Evolutionary conservation across 2,888 invertebrate genomes (phyloP).

Genomic region (Papilio gigon): DNA sequence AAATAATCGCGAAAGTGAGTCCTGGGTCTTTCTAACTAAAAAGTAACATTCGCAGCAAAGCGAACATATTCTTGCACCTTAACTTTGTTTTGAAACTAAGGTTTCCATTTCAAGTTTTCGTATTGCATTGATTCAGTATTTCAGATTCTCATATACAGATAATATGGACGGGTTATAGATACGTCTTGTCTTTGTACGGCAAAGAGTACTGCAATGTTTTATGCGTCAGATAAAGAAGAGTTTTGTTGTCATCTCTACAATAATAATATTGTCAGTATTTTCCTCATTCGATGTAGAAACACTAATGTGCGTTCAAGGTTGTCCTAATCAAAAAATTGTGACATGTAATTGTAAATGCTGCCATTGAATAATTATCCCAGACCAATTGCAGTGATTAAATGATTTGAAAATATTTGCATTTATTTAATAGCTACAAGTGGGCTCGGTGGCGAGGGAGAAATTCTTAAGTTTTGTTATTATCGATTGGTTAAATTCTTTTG

Average conservation of each 20-base stretch:
- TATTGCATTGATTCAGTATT: too few relatives aligned
- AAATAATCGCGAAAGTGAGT: too few relatives aligned
- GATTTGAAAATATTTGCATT: neutral
- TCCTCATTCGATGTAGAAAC: neutral
- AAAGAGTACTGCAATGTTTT: neutral
- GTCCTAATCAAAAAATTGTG: neutral
- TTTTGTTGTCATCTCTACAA: neutral
- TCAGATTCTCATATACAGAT: too few relatives aligned
- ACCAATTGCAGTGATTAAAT: neutral
- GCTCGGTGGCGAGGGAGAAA: conserved; percentile 34
- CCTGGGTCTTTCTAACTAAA: too few relatives aligned
- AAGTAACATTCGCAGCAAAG: too few relatives aligned
- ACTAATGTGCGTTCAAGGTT: neutral
- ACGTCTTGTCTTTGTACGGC: neutral
- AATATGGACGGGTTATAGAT: neutral
- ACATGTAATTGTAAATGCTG: neutral
- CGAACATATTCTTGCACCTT: too few relatives aligned
- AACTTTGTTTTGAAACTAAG: too few relatives aligned
- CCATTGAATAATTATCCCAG: neutral
- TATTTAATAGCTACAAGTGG: conserved; percentile 5
- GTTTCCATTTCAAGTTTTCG: too few relatives aligned
- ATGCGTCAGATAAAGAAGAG: neutral
- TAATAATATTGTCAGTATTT: neutral
- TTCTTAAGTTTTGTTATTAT: conserved; percentile 57
- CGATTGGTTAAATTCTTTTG: conserved; percentile 64